A percentile compares a stretch with the other conserved stretches of the same genome.
Conservation (phyloP, 2,797 vertebrate genomes). For the Gila robusta region DNA sequence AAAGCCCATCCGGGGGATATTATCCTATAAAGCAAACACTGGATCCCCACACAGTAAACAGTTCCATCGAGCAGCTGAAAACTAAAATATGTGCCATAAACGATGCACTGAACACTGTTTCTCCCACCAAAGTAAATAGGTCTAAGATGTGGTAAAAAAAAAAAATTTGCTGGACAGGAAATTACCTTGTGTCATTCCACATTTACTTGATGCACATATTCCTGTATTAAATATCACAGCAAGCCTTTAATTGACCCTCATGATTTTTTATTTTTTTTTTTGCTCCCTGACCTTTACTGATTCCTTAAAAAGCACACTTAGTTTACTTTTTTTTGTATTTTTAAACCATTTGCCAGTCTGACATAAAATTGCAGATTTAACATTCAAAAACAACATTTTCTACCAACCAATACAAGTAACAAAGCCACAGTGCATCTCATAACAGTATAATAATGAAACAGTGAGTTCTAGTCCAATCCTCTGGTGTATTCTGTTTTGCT, state of each 20-base stretch:
- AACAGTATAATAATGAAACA: slow-evolving; percentile 55
- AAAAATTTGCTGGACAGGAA: slow-evolving; percentile 17
- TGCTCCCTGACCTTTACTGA: slow-evolving; percentile 17
- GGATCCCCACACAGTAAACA: slow-evolving; percentile 66
- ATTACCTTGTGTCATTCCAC: slow-evolving; percentile 36
- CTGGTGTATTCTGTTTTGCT: slow-evolving; percentile 57
- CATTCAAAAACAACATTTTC: slow-evolving; percentile 29
- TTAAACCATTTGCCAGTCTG: slow-evolving; percentile 4
- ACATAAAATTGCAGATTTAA: slow-evolving; percentile 26
- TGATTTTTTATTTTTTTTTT: background rate
- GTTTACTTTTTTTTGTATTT: slow-evolving; percentile 2
- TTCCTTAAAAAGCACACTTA: slow-evolving; percentile 10
- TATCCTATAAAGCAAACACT: slow-evolving; percentile 65
- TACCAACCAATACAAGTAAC: slow-evolving; percentile 56
- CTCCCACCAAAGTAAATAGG: slow-evolving; percentile 36
- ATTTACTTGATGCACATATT: slow-evolving; percentile 40
- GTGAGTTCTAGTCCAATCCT: slow-evolving; percentile 64
- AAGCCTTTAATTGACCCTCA: slow-evolving; percentile 25
- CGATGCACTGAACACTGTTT: slow-evolving; percentile 14
- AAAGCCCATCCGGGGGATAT: slow-evolving; percentile 62
- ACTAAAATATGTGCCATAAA: slow-evolving; percentile 33
- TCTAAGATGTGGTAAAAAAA: slow-evolving; percentile 41
- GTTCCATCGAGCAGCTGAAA: slow-evolving; percentile 58
- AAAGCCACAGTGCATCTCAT: slow-evolving; percentile 55
- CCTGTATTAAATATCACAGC: slow-evolving; percentile 24